Evolutionary conservation across 1,140 invertebrate genomes (phyloP).

Genomic region (Pristionchus pacificus): DNA sequence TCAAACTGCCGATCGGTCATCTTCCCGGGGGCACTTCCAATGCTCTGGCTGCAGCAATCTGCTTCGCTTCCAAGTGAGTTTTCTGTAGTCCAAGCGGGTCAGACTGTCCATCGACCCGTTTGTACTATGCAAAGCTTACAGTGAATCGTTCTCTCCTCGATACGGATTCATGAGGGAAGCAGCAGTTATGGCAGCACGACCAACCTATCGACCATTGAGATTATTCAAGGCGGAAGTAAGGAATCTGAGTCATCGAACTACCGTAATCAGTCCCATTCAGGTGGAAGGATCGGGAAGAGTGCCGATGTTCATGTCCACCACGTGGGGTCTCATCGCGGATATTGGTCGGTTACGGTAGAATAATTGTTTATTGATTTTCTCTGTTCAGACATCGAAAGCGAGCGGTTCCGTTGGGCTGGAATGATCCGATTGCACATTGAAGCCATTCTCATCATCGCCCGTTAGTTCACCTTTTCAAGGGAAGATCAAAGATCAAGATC

Average conservation of each 20-base stretch:
- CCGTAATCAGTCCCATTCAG: background rate
- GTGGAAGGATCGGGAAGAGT: background rate
- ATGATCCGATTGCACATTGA: constrained; percentile 49
- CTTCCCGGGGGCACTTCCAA: constrained; percentile 46
- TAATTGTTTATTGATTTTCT: background rate
- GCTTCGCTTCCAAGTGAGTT: constrained; percentile 39
- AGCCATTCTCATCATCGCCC: constrained; percentile 43
- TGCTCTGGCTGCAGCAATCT: constrained; percentile 42
- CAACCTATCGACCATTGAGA: constrained; percentile 32
- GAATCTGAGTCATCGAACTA: constrained; percentile 20
- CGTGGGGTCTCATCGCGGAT: constrained; percentile 46
- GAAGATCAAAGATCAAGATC: background rate
- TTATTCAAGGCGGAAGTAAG: constrained; percentile 40
- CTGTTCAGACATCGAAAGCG: constrained; percentile 43
- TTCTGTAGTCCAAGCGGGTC: too few species aligned
- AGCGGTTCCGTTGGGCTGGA: constrained; percentile 42
- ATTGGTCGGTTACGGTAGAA: constrained; percentile 35
- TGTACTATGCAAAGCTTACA: too few species aligned
- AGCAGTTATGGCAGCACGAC: constrained; percentile 41
- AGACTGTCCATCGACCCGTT: too few species aligned
- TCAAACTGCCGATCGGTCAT: constrained; percentile 43
- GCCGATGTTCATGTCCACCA: constrained; percentile 43
- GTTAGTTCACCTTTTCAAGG: constrained; percentile 9
- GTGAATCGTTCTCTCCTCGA: constrained; percentile 47
- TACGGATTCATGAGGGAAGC: constrained; percentile 41